phyloP scores from a whole-genome alignment of 2,888 invertebrate species.

The Pterostichus madidus region DNA sequence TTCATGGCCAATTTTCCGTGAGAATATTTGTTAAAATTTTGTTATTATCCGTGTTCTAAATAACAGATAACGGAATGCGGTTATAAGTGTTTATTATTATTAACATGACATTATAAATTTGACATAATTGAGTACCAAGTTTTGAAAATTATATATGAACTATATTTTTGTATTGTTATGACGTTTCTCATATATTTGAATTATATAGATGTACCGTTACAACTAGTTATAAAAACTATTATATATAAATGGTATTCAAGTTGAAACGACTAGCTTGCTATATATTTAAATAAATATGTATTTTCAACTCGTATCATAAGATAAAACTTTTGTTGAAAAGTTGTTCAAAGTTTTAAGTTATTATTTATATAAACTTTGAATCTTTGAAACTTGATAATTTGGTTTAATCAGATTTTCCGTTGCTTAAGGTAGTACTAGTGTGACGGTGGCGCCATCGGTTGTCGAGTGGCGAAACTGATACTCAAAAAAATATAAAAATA shows the following conservation, averaged over 20 bases:
- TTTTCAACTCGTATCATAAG: too few species aligned
- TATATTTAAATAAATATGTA: too few species aligned
- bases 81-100: constrained; percentile 7
- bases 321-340: too few species aligned
- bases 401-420: too few species aligned
- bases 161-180: constrained; percentile 29
- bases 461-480: too few species aligned
- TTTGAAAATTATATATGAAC: background rate
- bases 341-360: too few species aligned
- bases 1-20: constrained; percentile 33
- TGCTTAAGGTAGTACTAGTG: too few species aligned
- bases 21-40: constrained; percentile 26
- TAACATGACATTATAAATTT: constrained; percentile 17
- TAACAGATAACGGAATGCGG: constrained; percentile 36
- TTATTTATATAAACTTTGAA: too few species aligned
- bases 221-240: background rate
- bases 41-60: constrained; percentile 15
- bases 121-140: constrained; percentile 19
- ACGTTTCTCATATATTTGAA: constrained; percentile 4
- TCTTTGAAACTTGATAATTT: too few species aligned
- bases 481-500: too few species aligned
- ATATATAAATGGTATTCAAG: background rate
- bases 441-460: too few species aligned
- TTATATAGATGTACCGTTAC: constrained; percentile 27
- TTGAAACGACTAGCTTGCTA: too few species aligned